Conservation (phyloP, 1,140 invertebrate genomes). For the Panagrolaimus sp. region DNA sequence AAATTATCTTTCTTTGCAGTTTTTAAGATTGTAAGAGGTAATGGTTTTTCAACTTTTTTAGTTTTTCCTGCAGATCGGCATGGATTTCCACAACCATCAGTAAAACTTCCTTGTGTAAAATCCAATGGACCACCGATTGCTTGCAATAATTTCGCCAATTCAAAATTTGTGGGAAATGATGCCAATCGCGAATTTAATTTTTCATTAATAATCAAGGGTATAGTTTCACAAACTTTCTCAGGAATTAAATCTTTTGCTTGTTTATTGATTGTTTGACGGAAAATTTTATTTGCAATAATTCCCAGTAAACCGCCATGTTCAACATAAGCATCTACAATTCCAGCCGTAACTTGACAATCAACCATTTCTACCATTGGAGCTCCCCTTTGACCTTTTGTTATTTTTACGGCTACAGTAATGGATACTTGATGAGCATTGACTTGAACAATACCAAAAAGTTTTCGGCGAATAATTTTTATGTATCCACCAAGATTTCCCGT, state of each 20-base stretch:
- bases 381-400: conserved; percentile 45
- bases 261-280: conserved; percentile 44
- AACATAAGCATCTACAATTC: conserved; percentile 57
- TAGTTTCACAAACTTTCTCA: conserved; percentile 42
- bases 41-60: neutral
- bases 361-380: conserved; percentile 38
- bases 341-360: conserved; percentile 44
- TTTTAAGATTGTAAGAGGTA: neutral
- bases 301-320: conserved; percentile 57
- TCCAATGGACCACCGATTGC: conserved; percentile 34
- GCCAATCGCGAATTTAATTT: conserved; percentile 51
- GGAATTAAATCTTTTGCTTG: conserved; percentile 51
- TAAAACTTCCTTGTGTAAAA: neutral
- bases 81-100: conserved; percentile 18
- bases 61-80: conserved; percentile 12
- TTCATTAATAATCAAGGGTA: conserved; percentile 49
- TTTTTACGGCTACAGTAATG: conserved; percentile 44
- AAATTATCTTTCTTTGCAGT: no score
- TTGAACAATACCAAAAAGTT: conserved; percentile 54
- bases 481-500: conserved; percentile 57
- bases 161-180: conserved; percentile 45
- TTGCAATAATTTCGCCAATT: conserved; percentile 47
- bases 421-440: conserved; percentile 55
- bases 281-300: conserved; percentile 56
- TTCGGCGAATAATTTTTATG: conserved; percentile 54